Base-by-base conservation (phyloP, 2,113 vertebrate genomes). In the Megaleporinus macrocephalus region DNA sequence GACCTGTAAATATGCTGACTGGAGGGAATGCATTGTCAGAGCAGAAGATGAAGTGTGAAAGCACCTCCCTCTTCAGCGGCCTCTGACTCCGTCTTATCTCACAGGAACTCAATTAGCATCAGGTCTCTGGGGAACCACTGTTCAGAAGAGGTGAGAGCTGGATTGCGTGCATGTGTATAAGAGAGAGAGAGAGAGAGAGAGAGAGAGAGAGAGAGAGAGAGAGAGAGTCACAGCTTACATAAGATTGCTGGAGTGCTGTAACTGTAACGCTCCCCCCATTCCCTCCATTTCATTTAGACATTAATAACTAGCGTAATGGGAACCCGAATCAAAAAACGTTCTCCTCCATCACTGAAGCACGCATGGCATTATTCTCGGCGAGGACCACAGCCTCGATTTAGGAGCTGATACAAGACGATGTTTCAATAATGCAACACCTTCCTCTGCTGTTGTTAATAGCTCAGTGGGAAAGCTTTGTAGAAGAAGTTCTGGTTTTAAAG, bases 1-100 rank as follows among this genome's bases (percentile, higher is more conserved):
- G 15, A 70, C 83, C 88, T 89, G 53, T 76, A 91, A 91, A 91
- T 87, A 90, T 92, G 91, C 91, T 93, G 93, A 93, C 85, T 90
- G 79, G 82, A 80, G 81, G 81, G 85, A 91, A 89, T 82, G 88
- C 83, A 83, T 14, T 89, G 88, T 91, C 87, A 88, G 84, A 24
- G 85, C 79, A 74, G 86, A 90, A 91, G 89, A 91, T 92, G 88
- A 91, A 92, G 90, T 89, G 88, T 63, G 57, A 78, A 20, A 49
- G 83, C 84, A 63, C 89, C 89, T 89, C 89, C 87, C 84, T 89
- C 88, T 91, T 80, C 68, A 79, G 86, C 80, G 84, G 80, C 87
- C 78, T 72, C 51, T 71, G 73, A 59, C 79, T 91, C 83, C 13
- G 27, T 80, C 63, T 85, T 84, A 84, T 86, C 81, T 84, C 77